These are phyloP conservation scores for sheep (Ovis aries) DNA, from an alignment of 2,113 vertebrate species.

Conservation along the genomic window DNA sequence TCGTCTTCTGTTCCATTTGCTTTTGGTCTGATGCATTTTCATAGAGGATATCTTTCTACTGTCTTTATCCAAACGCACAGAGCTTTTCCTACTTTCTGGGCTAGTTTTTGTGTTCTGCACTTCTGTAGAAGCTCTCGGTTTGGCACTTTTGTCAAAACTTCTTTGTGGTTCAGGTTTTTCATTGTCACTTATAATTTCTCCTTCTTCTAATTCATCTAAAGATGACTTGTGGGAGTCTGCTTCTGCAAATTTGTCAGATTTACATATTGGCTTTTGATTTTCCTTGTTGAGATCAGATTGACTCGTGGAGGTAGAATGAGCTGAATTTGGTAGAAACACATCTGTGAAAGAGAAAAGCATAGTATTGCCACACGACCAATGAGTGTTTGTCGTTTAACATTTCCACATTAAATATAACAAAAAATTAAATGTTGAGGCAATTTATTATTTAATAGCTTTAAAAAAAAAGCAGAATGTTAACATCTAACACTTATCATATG, in stretches of 20 bases:
- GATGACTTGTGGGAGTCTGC: conserved; percentile 64
- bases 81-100: conserved; percentile 50
- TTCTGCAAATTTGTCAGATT: conserved; percentile 68
- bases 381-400: conserved; percentile 1
- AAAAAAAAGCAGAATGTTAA: not conserved
- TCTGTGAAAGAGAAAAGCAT: conserved; percentile 73
- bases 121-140: conserved; percentile 68
- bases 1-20: conserved; percentile 62
- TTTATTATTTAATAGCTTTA: conserved; percentile 2
- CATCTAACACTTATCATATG: not conserved
- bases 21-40: conserved; percentile 60
- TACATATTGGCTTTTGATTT: conserved; percentile 87
- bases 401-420: conserved; percentile 1
- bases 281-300: conserved; percentile 91
- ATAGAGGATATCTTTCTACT: conserved; percentile 67
- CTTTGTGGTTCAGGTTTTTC: conserved; percentile 71
- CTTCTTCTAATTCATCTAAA: conserved; percentile 91
- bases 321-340: conserved; percentile 61
- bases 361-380: not conserved
- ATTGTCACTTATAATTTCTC: conserved; percentile 92
- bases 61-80: conserved; percentile 56
- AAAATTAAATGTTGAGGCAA: not conserved
- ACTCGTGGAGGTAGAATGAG: conserved; percentile 70
- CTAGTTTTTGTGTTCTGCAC: conserved; percentile 52
- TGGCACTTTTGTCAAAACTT: conserved; percentile 67